Percentiles rank a stretch among this genome's conserved stretches.
These are phyloP conservation scores for Tupaia tana DNA, from an alignment of 2,113 vertebrate species.

Conservation along the genomic window DNA sequence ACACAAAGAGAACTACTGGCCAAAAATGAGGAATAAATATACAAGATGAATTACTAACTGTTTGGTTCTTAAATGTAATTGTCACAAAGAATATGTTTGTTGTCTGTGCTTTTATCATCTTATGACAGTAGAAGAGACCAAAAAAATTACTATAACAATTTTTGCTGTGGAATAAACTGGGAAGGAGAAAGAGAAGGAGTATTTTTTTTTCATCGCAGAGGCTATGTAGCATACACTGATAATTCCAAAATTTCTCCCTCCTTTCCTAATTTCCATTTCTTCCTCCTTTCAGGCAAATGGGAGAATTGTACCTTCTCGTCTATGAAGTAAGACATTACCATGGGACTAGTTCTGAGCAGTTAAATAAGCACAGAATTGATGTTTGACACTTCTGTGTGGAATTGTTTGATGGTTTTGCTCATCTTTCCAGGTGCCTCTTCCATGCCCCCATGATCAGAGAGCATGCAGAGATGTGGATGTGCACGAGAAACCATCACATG, in stretches of 20 bases:
- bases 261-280: background rate
- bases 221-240: background rate
- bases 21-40: background rate
- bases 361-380: background rate
- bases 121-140: background rate
- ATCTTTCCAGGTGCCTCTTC: background rate
- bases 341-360: background rate
- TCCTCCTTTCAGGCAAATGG: background rate
- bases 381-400: background rate
- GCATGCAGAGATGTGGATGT: accelerated
- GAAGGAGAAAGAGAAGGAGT: background rate
- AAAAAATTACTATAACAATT: background rate
- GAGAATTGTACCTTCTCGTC: background rate
- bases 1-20: background rate
- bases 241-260: background rate
- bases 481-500: background rate
- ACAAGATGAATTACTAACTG: background rate
- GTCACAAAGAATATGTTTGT: background rate
- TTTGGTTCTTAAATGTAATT: background rate
- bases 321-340: background rate
- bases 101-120: background rate
- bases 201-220: background rate
- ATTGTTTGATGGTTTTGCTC: background rate
- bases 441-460: background rate
- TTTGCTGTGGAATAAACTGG: background rate